Base-by-base conservation (phyloP, 1,140 invertebrate species). In the Aplysia californica region DNA sequence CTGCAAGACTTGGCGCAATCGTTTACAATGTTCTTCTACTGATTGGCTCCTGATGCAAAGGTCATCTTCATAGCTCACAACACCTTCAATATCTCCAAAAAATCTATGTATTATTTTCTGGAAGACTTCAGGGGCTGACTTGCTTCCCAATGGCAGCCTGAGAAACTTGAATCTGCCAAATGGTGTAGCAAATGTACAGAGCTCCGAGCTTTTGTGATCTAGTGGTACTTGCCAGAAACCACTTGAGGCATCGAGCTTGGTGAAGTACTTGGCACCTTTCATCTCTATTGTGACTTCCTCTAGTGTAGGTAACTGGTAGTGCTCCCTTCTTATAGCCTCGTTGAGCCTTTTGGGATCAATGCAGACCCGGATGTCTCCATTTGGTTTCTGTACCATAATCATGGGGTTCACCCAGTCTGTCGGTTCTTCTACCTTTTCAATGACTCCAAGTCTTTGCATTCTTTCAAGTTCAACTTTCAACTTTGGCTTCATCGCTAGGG, bases 301-400 rank as follows among this genome's bases (percentile, higher is more conserved):
- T 10, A 80, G 61, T 26, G 77, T 78, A 21, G 68, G 81, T 44
- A 81, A 72, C 0, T 70, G 56, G 64, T 77, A 80, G 41, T 77
- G 77, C 66, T 77, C 72, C 26, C 89, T 73, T 78, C 86, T 87
- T 20, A 92, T 88, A 44, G 79, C 84, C 74, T 84, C 86, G 84
- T 92, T 92, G 66, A 92, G 82, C 66, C 91, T 86, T 50, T 77
- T 83, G 4, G 91, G 91, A 83, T 92, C 91, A 26, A 92, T 73
- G 80, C 91, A 92, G 38, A 92, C 84, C 66, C 91, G 78, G 20
- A 91, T 59, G 39, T 86, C 78, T 39, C 86, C 86, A 50, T 75
- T 65, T 35, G 58, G 70, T 66, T 83, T 83, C 55, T 78, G 65
- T 0, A 79, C 76, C 10, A 81, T 41, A 1, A 81, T 76, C 0